phyloP scores from a whole-genome alignment of 2,113 vertebrate species.

The Mola mola region DNA sequence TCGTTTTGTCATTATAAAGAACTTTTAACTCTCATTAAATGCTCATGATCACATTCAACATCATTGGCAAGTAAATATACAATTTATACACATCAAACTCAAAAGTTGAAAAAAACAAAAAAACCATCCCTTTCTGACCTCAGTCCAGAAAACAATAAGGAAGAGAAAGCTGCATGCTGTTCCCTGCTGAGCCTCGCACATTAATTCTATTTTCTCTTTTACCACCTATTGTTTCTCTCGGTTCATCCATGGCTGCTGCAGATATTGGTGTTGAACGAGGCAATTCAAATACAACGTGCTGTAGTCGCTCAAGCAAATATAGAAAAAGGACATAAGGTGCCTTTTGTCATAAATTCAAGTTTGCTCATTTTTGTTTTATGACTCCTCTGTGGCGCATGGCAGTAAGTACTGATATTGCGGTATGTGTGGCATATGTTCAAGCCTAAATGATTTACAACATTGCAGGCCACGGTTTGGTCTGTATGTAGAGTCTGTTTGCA shows the following conservation, averaged over 20 bases:
- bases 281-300: constrained; percentile 6
- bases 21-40: too few species aligned
- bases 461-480: constrained; percentile 7
- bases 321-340: neutral
- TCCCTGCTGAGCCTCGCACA: constrained; percentile 16
- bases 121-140: constrained; percentile 5
- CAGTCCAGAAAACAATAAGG: constrained; percentile 4
- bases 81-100: too few species aligned
- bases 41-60: too few species aligned
- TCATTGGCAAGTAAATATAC: too few species aligned
- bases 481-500: constrained; percentile 34
- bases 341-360: neutral
- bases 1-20: too few species aligned
- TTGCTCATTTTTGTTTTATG: neutral
- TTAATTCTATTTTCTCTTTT: constrained; percentile 24
- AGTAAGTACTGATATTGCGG: neutral
- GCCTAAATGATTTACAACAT: constrained; percentile 51
- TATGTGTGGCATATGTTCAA: constrained; percentile 48
- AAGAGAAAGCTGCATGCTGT: constrained; percentile 13
- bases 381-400: neutral
- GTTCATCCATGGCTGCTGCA: neutral
- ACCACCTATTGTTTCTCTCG: constrained; percentile 20
- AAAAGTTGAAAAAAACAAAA: too few species aligned
- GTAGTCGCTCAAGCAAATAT: constrained; percentile 4
- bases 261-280: neutral